Base-by-base conservation (phyloP, 2,797 vertebrate species). In the Phalloptychus januarius region DNA sequence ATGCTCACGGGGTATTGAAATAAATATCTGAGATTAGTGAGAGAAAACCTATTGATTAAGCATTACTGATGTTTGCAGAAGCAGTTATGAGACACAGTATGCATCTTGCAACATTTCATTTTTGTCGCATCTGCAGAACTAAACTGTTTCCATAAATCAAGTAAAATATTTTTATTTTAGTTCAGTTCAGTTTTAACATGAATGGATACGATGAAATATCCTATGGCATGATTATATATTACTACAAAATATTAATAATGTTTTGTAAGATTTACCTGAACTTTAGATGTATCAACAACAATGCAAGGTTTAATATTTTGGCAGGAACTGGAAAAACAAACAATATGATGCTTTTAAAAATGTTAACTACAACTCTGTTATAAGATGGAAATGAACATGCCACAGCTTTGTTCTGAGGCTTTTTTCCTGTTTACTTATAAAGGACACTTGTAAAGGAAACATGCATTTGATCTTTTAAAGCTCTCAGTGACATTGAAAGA, bases 11-110 rank as follows among this genome's bases (percentile, higher is more conserved):
- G 79, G 70, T 31, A 76, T 36, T 87, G 83, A 85, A 87, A 79
- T 88, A 77, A 83, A 83, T 58, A 72, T 88, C 84, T 85, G 79
- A 76, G 81, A 83, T 85, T 87, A 88, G 65, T 79, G 77, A 89
- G 52, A 67, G 83, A 38, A 44, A 23, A 44, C 56, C n/a, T 92
- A 92, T 93, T 85, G 93, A 94, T 92, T 86, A 79, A 44, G 80
- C 38, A 84, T 86, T 13, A 75, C 74, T 83, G 81, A 78, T 87
- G 87, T 90, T 91, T 92, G 85, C 77, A 74, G 71, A 89, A 81
- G 88, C 81, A 89, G 91, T 93, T 87, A 91, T 83, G 78, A 70
- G 79, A 88, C 80, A 33, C 84, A 82, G 82, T 82, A 83, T 84
- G 89, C 83, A 85, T 88, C 25, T 28, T 78, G 56, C 71, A 38